Conservation (phyloP, 2,888 invertebrate genomes). For the Athetis lepigone region DNA sequence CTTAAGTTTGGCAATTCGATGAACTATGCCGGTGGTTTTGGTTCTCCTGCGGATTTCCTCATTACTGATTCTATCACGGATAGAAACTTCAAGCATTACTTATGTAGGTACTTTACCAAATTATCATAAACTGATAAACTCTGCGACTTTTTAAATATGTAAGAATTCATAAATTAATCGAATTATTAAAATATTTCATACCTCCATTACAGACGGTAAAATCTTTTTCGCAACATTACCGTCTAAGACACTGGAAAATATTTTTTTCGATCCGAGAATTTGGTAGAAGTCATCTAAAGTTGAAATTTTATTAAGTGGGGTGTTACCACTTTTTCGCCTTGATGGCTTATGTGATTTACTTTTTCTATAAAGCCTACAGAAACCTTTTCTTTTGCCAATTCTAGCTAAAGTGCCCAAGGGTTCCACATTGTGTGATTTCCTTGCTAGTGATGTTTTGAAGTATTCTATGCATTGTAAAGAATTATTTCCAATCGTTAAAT, state of each 20-base stretch:
- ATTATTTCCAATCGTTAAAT: not conserved
- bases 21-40: too few species aligned
- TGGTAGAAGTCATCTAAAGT: conserved; percentile 83
- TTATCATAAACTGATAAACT: too few species aligned
- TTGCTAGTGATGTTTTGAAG: conserved; percentile 10
- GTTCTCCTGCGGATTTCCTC: too few species aligned
- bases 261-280: conserved; percentile 76
- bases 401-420: conserved; percentile 42
- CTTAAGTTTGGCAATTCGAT: too few species aligned
- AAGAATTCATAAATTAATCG: not conserved
- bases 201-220: conserved; percentile 76
- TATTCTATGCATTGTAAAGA: conserved; percentile 43
- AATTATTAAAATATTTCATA: conserved; percentile 40
- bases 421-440: conserved; percentile 13
- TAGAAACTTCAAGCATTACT: too few species aligned
- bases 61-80: too few species aligned
- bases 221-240: conserved; percentile 74
- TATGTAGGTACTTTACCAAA: too few species aligned
- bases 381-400: conserved; percentile 66
- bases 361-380: conserved; percentile 76
- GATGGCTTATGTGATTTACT: conserved; percentile 75
- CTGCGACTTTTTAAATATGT: too few species aligned
- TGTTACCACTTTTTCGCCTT: conserved; percentile 50
- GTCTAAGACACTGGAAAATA: conserved; percentile 75
- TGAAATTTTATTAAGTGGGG: conserved; percentile 74